Base-by-base conservation (phyloP, 2,797 vertebrate genomes). In the Smutsia gigantea region DNA sequence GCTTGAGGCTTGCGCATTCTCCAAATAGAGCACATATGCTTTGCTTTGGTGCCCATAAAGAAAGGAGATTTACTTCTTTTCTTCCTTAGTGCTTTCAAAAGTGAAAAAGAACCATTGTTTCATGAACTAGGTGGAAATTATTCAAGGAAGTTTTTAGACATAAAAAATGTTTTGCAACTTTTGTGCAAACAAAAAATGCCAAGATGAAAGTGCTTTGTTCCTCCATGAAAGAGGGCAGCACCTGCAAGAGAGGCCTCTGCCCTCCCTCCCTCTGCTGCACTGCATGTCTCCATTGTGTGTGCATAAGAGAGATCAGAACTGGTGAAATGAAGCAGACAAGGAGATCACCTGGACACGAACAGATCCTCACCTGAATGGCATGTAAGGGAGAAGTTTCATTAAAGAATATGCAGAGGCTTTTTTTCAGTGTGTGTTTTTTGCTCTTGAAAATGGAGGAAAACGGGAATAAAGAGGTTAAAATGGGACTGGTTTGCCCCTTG, bases 21-120 rank as follows among this genome's bases (percentile, higher is more conserved):
- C 97, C 95, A 97, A 96, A 97, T 85, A 97, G 98, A 97, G 51
- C 92, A 29, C 71, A 92, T 83, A 97, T 90, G 94, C 93, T 95
- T 96, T 96, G 97, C 68, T 97, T 84, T 82, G 71, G 68, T 97
- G 66, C 96, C 37, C 93, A 71, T 96, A 96, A 97, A 98, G 78
- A 97, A 97, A 97, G 81, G 87, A 95, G 71, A 46, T 90, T 94
- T 92, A 46, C 87, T 92, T 93, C 34, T 79, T 83, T 96, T 96
- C 83, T 81, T 96, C 96, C 83, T 81, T 66, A 75, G 85, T 10
- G 4, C 87, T 14, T 98, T 93, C 49, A 21, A 82, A 92, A 97
- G 74, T 97, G 91, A 78, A 95, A 97, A 94, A 12, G 11, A 94
- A 92, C 61, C 87, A 92, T 84, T 3, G 74, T 96, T 97, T 75